phyloP scores from a whole-genome alignment of 2,888 invertebrate genomes.

The Xanthia togata region DNA sequence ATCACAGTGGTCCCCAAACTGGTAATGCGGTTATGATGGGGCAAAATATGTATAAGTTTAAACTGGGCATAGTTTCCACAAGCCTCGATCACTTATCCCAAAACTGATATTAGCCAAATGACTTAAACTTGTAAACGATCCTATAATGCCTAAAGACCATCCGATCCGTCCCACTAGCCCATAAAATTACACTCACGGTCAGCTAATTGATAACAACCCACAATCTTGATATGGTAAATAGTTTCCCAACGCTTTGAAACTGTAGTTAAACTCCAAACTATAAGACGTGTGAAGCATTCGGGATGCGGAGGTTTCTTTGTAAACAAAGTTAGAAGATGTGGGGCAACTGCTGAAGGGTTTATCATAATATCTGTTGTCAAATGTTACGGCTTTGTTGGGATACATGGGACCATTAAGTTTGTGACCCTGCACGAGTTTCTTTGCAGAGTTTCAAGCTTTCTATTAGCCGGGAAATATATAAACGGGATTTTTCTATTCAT shows the following conservation, averaged over 20 bases:
- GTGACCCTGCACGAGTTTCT: constrained; percentile 37
- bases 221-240: constrained; percentile 55
- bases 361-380: constrained; percentile 56
- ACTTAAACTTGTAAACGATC: constrained; percentile 2
- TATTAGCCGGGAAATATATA: constrained; percentile 21
- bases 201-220: constrained; percentile 57
- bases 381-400: constrained; percentile 23
- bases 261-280: constrained; percentile 29
- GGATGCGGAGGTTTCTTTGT: constrained; percentile 35
- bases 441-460: constrained; percentile 28
- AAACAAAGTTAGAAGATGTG: constrained; percentile 36
- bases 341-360: constrained; percentile 36
- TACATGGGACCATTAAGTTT: constrained; percentile 24
- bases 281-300: constrained; percentile 49
- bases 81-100: background rate
- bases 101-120: constrained; percentile 5
- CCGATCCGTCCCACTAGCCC: background rate
- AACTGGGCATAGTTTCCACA: background rate
- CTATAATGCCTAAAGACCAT: background rate
- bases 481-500: background rate
- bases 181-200: constrained; percentile 34
- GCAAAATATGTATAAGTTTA: background rate
- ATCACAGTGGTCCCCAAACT: no score
- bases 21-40: no score
- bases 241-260: constrained; percentile 49